Percentiles rank a stretch among this genome's conserved stretches.
phyloP scores from a whole-genome alignment of 2,113 vertebrate species.

The Hyla sarda region DNA sequence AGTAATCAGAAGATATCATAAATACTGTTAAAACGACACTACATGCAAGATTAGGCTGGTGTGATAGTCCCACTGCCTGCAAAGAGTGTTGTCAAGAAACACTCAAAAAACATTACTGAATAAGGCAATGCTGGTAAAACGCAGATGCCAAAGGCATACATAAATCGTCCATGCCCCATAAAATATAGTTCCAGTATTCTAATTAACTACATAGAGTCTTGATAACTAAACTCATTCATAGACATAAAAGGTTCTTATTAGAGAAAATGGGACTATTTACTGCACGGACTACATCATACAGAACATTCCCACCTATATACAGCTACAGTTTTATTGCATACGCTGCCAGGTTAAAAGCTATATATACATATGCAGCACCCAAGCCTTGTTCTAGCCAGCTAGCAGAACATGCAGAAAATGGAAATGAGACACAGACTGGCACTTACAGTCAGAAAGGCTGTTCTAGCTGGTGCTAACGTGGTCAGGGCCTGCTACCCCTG shows the following conservation, averaged over 20 bases:
- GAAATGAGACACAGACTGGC: too few species aligned
- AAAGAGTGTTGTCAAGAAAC: slow-evolving; percentile 61
- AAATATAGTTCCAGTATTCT: slow-evolving; percentile 54
- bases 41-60: slow-evolving; percentile 54
- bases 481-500: too few species aligned
- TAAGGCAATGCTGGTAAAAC: slow-evolving; percentile 59
- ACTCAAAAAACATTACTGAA: slow-evolving; percentile 61
- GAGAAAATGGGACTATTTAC: neutral
- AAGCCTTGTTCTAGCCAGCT: neutral
- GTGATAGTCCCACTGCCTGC: slow-evolving; percentile 28
- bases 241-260: neutral
- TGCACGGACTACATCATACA: neutral
- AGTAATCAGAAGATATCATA: slow-evolving; percentile 53
- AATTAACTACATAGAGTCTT: slow-evolving; percentile 42
- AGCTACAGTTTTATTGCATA: neutral
- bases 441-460: too few species aligned
- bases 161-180: slow-evolving; percentile 56
- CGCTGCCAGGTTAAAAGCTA: neutral
- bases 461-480: too few species aligned
- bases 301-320: neutral
- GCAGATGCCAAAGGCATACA: slow-evolving; percentile 48
- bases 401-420: too few species aligned
- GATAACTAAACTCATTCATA: neutral
- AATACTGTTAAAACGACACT: slow-evolving; percentile 49
- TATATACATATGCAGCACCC: neutral